Evolutionary conservation across 2,888 invertebrate species (phyloP), one percentile per base, ranked within the genome.

Genomic region (Epinotia bilunana): DNA sequence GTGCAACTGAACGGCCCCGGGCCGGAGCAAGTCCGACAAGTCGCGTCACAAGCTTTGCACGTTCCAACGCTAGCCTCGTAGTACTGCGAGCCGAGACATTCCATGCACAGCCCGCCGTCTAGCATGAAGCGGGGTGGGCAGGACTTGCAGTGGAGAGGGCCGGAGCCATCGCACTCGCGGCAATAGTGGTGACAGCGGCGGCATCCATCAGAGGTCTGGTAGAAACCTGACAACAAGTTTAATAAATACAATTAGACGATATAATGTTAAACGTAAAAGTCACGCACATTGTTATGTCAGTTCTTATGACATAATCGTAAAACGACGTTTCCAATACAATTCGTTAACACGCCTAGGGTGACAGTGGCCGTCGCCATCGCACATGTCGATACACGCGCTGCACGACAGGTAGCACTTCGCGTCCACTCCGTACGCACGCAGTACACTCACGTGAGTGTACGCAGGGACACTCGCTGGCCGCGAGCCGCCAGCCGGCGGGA

Each of bases 151-250:
- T 96, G 95, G 68, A 96, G 90, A 0, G 97, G 97, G 0, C 97
- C 97, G 70, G 97, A 96, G 78, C 96, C 98, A 87, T 96, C 96
- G 88, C 98, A 98, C 81, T 97, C 97, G 79, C 96, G 96, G 89
- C 98, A 98, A 85, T 97, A 97, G 88, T 97, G 97, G 92, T 98
- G 98, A 91, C 98, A 98, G 88, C 97, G 97, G 79, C 97, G 97
- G 86, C 98, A 98, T 11, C 97, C 97, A 82, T 95, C 97, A 78
- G 95, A 95, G 5, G 96, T 96, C 90, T 97, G 97, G 91, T 97
- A 98, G 91, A 97, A 98, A 58, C 97, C 93, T 93, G 81, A 2
- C 68, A 11, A n/a, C 3, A 33, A 16, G 9, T 20, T 28, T 16
- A 9, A 33, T n/a, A 20, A 20, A 7, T n/a, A 62, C 6, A 5